A percentile compares a stretch with the other conserved stretches of the same genome.
phyloP scores from a whole-genome alignment of 2,797 vertebrate genomes.

The Ceryle rudis region DNA sequence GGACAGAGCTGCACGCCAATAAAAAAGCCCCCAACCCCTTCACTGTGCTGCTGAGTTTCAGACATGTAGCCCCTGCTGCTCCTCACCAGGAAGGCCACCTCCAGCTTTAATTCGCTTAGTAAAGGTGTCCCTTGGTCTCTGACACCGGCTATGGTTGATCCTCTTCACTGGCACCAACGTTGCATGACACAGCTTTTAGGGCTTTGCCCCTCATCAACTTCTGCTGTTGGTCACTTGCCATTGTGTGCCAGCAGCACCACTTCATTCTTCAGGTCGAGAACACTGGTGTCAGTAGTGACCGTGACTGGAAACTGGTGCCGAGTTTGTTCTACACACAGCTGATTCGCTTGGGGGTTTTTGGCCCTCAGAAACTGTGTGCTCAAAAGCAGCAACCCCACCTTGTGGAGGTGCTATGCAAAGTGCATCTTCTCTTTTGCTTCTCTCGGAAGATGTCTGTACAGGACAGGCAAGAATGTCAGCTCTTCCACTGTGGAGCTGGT shows the following conservation, averaged over 20 bases:
- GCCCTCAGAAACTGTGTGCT: neutral
- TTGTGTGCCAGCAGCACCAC: neutral
- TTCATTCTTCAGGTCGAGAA: neutral
- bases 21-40: neutral
- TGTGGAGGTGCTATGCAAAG: neutral
- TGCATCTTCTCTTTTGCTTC: neutral
- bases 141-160: neutral
- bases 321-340: neutral
- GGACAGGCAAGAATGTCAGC: neutral
- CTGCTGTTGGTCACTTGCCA: neutral
- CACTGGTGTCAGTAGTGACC: neutral
- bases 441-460: neutral
- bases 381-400: neutral
- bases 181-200: too few species aligned
- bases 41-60: neutral
- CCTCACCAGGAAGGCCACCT: neutral
- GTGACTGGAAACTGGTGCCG: neutral
- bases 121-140: neutral
- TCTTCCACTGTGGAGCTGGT: neutral
- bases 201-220: neutral
- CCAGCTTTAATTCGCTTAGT: neutral
- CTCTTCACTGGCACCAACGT: neutral
- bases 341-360: neutral
- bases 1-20: neutral
- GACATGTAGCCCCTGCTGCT: neutral